phyloP scores from a whole-genome alignment of 2,888 invertebrate genomes.

The Priocnemis perturbator region DNA sequence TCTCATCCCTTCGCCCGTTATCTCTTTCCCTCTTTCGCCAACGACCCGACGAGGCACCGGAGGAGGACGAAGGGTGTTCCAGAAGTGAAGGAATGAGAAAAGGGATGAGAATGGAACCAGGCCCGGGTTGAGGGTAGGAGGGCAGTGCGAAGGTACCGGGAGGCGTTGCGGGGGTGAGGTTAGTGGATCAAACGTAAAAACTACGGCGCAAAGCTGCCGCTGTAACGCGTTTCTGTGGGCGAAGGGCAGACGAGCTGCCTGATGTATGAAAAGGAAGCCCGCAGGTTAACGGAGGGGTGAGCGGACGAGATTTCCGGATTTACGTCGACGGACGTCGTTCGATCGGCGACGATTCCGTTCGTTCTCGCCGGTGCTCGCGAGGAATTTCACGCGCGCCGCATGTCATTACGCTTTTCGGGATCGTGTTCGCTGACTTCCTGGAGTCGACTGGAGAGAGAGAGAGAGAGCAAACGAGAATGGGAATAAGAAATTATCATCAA shows the following conservation, averaged over 20 bases:
- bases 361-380: neutral
- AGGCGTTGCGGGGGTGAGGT: conserved; percentile 4
- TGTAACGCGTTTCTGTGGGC: conserved; percentile 51
- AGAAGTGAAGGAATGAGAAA: conserved; percentile 5
- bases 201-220: conserved; percentile 51
- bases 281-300: conserved; percentile 54
- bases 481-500: neutral
- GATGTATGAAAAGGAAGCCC: conserved; percentile 62
- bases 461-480: neutral
- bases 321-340: conserved; percentile 40
- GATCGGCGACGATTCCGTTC: conserved; percentile 51
- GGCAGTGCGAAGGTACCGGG: conserved; percentile 20
- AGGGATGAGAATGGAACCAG: conserved; percentile 21
- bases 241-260: conserved; percentile 53
- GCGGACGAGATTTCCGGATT: conserved; percentile 35
- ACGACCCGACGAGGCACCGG: neutral
- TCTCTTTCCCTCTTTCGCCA: conserved; percentile 8
- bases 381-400: too few species aligned
- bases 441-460: too few species aligned
- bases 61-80: too few species aligned
- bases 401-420: too few species aligned
- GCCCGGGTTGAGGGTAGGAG: conserved; percentile 7
- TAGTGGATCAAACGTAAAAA: conserved; percentile 53
- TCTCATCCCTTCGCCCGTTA: conserved; percentile 14
- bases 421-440: too few species aligned